Percentiles rank a stretch among this genome's conserved stretches.
Evolutionary conservation across 2,888 invertebrate genomes (phyloP).

Genomic region (Apotomis capreana): DNA sequence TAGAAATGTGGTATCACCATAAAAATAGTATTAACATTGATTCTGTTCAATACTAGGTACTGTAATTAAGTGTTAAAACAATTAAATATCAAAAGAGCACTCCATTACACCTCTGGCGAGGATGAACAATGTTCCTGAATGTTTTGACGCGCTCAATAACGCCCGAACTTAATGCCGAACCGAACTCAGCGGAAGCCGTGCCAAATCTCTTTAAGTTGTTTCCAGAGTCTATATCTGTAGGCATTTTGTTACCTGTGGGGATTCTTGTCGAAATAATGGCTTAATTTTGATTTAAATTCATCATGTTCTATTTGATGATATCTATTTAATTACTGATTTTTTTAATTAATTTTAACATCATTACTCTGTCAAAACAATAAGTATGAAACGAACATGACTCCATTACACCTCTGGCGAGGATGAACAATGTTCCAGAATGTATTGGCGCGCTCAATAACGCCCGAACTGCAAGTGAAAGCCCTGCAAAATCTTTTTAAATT

Average conservation of each 20-base stretch:
- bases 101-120: constrained; percentile 6
- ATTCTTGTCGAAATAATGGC: constrained; percentile 34
- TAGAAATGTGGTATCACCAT: too few species aligned
- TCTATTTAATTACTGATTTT: too few species aligned
- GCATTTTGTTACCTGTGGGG: constrained; percentile 39
- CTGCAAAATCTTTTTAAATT: constrained; percentile 68
- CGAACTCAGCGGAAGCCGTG: constrained; percentile 68
- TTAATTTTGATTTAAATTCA: too few species aligned
- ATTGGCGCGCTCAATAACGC: constrained; percentile 65
- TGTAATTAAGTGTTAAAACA: not conserved
- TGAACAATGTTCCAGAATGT: constrained; percentile 46
- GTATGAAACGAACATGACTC: not conserved
- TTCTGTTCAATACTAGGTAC: too few species aligned
- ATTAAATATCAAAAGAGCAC: not conserved
- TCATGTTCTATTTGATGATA: too few species aligned
- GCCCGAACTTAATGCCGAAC: constrained; percentile 59
- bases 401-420: constrained; percentile 5
- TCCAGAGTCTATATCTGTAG: constrained; percentile 37
- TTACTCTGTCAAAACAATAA: not conserved
- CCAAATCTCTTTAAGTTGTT: constrained; percentile 65
- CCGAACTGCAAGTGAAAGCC: constrained; percentile 60
- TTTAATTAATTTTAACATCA: too few species aligned
- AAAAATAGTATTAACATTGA: too few species aligned
- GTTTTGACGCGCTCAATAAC: constrained; percentile 64
- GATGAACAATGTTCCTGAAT: constrained; percentile 44